Conservation (phyloP, 1,140 invertebrate species). For the Bactericera cockerelli region DNA sequence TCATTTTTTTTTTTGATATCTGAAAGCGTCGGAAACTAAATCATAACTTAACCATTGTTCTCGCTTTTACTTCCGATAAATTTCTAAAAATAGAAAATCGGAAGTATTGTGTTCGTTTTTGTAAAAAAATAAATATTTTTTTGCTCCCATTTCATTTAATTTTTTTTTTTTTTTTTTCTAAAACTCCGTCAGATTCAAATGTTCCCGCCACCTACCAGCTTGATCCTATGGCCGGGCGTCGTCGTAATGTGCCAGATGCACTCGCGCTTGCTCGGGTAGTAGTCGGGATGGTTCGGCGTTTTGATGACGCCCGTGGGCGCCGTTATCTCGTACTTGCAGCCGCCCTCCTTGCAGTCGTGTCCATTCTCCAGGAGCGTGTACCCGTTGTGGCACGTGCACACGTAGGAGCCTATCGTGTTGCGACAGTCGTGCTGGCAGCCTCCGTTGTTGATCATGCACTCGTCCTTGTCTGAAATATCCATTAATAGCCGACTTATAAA, state of each 20-base stretch:
- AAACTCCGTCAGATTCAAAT: too few relatives aligned
- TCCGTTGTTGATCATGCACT: constrained; percentile 87
- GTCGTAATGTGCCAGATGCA: constrained; percentile 96
- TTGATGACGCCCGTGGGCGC: constrained; percentile 62
- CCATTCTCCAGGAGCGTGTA: constrained; percentile 88
- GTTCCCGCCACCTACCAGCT: constrained; percentile 51
- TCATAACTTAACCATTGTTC: too few relatives aligned
- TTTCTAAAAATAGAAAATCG: too few relatives aligned
- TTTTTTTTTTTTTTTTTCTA: too few relatives aligned
- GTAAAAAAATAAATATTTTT: too few relatives aligned
- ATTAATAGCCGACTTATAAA: too few relatives aligned
- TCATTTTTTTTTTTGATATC: too few relatives aligned
- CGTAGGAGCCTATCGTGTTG: constrained; percentile 89
- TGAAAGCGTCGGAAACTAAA: too few relatives aligned
- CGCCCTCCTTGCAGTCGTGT: constrained; percentile 91
- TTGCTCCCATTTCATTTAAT: too few relatives aligned
- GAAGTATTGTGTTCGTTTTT: too few relatives aligned
- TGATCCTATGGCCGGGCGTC: constrained; percentile 88
- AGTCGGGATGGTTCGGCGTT: constrained; percentile 89
- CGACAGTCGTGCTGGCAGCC: constrained; percentile 94
- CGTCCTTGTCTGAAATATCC: constrained; percentile 93
- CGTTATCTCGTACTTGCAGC: constrained; percentile 73
- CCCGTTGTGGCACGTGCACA: constrained; percentile 89
- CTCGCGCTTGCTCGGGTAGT: constrained; percentile 86
- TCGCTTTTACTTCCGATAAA: too few relatives aligned